These are phyloP conservation scores for Drosophila nikananu DNA, from an alignment of 1,140 invertebrate genomes.

Conservation along the genomic window DNA sequence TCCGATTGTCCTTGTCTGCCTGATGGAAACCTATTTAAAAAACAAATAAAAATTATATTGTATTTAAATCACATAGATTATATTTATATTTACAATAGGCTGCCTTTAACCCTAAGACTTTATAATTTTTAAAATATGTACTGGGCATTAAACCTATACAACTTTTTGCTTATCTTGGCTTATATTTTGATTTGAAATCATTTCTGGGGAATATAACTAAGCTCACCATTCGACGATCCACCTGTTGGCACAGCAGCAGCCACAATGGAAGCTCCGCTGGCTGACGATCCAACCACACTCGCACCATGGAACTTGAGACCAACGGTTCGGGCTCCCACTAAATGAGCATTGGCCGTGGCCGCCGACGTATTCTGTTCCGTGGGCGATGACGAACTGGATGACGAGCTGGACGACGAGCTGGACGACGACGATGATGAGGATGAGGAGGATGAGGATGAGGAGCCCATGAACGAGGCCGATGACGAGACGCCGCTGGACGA, in stretches of 20 bases:
- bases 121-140: too few species aligned
- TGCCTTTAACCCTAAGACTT: too few species aligned
- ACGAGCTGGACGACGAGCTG: conserved; percentile 57
- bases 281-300: conserved; percentile 7
- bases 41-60: neutral
- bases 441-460: conserved; percentile 50
- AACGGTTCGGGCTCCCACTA: conserved; percentile 59
- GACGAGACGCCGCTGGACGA: conserved; percentile 79
- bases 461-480: conserved; percentile 74
- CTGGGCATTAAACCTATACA: too few species aligned
- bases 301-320: conserved; percentile 64
- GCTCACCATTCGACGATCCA: conserved; percentile 66
- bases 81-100: too few species aligned
- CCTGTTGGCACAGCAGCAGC: conserved; percentile 52
- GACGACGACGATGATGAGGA: conserved; percentile 59
- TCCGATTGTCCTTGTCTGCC: conserved; percentile 67
- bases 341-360: conserved; percentile 46
- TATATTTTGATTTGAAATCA: neutral
- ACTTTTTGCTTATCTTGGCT: too few species aligned
- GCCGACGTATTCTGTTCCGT: conserved; percentile 26
- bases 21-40: conserved; percentile 55
- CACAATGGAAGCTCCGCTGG: conserved; percentile 60
- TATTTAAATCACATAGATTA: neutral
- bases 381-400: conserved; percentile 61
- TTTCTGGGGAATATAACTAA: neutral